These are phyloP conservation scores for Megaceryle maxima DNA, from an alignment of 2,113 vertebrate species.

Conservation along the genomic window DNA sequence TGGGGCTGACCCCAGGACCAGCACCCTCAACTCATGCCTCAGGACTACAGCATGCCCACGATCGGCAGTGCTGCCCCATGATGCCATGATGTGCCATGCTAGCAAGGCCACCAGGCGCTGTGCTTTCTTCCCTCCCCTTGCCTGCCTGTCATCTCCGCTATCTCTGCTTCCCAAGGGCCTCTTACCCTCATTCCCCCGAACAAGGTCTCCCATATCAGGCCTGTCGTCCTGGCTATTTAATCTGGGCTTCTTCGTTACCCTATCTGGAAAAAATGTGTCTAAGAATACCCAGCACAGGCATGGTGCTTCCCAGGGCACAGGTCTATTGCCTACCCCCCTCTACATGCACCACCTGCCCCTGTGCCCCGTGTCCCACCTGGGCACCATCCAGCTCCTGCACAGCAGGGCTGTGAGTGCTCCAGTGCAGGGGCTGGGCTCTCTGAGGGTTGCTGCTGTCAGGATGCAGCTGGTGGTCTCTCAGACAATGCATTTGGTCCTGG, in stretches of 20 bases:
- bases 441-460: background rate
- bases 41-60: rapidly evolving
- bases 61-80: background rate
- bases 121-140: background rate
- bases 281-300: background rate
- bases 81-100: background rate
- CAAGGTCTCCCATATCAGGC: background rate
- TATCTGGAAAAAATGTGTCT: background rate
- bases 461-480: background rate
- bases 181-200: background rate
- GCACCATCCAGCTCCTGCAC: background rate
- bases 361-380: rapidly evolving
- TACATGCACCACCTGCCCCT: rapidly evolving
- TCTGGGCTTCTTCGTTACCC: background rate
- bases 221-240: background rate
- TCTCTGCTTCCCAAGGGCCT: background rate
- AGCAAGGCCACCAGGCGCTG: background rate
- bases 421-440: rapidly evolving
- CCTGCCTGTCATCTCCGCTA: background rate
- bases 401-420: rapidly evolving
- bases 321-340: background rate
- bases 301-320: rapidly evolving
- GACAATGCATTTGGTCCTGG: background rate
- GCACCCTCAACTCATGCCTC: rapidly evolving
- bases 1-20: background rate